These are phyloP conservation scores for Pterocles burchelli DNA, from an alignment of 2,113 vertebrate species.

Conservation along the genomic window DNA sequence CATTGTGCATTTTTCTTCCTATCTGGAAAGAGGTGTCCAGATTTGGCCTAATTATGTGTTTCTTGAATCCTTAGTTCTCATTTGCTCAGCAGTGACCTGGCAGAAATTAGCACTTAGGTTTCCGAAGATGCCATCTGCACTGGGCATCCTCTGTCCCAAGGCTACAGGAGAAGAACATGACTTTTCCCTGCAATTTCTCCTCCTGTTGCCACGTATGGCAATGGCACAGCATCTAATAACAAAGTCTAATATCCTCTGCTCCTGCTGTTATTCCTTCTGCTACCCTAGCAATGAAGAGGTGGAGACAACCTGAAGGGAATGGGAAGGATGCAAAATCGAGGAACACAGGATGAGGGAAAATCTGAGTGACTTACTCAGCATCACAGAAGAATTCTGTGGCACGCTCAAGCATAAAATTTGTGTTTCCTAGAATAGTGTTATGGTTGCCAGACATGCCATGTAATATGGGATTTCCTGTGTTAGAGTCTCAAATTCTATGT, in stretches of 20 bases:
- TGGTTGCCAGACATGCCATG: constrained; percentile 5
- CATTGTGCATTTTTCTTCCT: neutral
- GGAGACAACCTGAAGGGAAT: neutral
- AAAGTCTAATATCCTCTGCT: constrained; percentile 53
- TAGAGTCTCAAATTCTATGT: neutral
- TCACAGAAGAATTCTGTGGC: neutral
- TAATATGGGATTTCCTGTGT: neutral
- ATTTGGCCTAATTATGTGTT: neutral
- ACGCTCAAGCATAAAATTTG: neutral
- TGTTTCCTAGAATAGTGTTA: neutral
- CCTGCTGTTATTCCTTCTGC: constrained; percentile 64
- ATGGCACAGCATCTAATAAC: constrained; percentile 50
- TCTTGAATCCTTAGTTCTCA: constrained; percentile 38
- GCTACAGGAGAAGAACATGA: neutral
- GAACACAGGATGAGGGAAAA: constrained; percentile 30
- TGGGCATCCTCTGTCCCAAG: constrained; percentile 38
- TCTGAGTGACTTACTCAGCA: neutral
- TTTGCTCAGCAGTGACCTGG: constrained; percentile 8
- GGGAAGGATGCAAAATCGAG: constrained; percentile 32
- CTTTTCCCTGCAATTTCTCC: constrained; percentile 41
- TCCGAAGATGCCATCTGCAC: constrained; percentile 49
- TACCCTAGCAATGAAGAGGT: constrained; percentile 1
- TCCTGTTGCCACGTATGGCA: neutral
- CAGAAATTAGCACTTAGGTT: neutral
- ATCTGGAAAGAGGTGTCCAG: neutral